A percentile compares a stretch with the other conserved stretches of the same genome.
These are phyloP conservation scores for Fragum sueziense DNA, from an alignment of 2,888 invertebrate species.

Conservation along the genomic window DNA sequence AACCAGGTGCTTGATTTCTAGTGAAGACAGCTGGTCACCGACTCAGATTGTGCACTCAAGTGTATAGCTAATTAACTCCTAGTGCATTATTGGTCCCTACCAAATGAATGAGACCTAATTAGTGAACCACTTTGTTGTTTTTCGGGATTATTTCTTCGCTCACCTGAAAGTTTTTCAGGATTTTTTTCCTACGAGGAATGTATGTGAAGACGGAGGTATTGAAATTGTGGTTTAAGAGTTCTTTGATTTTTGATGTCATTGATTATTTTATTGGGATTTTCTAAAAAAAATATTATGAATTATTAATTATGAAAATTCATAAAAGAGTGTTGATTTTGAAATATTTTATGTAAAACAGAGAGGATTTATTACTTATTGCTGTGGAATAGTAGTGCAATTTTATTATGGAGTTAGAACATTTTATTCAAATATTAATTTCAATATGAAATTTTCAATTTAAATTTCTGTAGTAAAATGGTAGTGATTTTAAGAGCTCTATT, in stretches of 20 bases:
- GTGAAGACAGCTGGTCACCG: slow-evolving; percentile 58
- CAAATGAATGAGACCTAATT: slow-evolving; percentile 40
- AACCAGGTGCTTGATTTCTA: slow-evolving; percentile 56
- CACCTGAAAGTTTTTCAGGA: not conserved
- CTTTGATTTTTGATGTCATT: not conserved
- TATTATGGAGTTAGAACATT: too few relatives aligned
- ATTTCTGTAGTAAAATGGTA: too few relatives aligned
- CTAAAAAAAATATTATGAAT: not conserved
- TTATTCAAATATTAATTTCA: too few relatives aligned
- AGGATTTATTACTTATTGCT: too few relatives aligned
- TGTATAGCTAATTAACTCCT: slow-evolving; percentile 47
- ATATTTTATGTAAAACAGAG: too few relatives aligned
- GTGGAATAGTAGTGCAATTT: too few relatives aligned
- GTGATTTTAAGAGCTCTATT: too few relatives aligned
- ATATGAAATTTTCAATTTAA: too few relatives aligned
- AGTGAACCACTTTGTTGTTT: slow-evolving; percentile 35
- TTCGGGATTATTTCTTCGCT: slow-evolving; percentile 26
- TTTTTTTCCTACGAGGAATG: slow-evolving; percentile 32
- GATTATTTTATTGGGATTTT: not conserved
- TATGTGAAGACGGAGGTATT: slow-evolving; percentile 49
- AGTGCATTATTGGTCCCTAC: slow-evolving; percentile 21
- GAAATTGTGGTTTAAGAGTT: not conserved
- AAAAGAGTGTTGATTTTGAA: not conserved
- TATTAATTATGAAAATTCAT: not conserved
- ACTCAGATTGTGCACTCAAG: slow-evolving; percentile 48